These are phyloP conservation scores for Epistrophe grossulariae DNA, from an alignment of 2,888 invertebrate species.

Conservation along the genomic window DNA sequence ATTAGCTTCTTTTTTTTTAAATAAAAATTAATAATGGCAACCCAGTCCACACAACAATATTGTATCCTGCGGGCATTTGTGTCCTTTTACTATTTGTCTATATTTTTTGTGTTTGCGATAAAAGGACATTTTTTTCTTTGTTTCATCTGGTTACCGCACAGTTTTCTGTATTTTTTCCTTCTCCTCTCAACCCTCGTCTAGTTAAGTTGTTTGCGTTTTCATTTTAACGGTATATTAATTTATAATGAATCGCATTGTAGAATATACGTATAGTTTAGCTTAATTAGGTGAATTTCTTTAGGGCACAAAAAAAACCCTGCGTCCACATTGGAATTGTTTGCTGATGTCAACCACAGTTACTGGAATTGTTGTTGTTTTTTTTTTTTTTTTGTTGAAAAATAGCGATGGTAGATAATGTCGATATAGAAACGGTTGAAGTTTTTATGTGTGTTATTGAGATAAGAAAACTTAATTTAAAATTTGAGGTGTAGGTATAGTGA, in stretches of 20 bases:
- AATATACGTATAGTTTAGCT: slow-evolving; percentile 45
- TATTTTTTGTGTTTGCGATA: slow-evolving; percentile 25
- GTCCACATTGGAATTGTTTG: slow-evolving; percentile 37
- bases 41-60: slow-evolving; percentile 38
- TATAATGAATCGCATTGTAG: slow-evolving; percentile 60
- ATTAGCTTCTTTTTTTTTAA: not conserved
- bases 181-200: not conserved
- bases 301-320: slow-evolving; percentile 16
- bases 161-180: not conserved
- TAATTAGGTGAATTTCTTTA: slow-evolving; percentile 67
- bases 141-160: not conserved
- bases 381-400: not conserved
- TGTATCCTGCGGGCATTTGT: slow-evolving; percentile 57
- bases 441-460: slow-evolving; percentile 33
- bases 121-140: slow-evolving; percentile 27
- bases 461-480: slow-evolving; percentile 68
- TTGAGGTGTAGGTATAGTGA: slow-evolving; percentile 31
- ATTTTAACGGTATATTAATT: slow-evolving; percentile 65
- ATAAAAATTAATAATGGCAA: not conserved
- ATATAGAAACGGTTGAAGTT: not conserved
- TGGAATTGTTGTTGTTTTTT: not conserved
- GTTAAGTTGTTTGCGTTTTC: slow-evolving; percentile 56
- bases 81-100: slow-evolving; percentile 51
- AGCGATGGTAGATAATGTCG: not conserved
- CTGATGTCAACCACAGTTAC: slow-evolving; percentile 32